Conservation (phyloP, 2,113 vertebrate species). For the Corythoichthys intestinalis region DNA sequence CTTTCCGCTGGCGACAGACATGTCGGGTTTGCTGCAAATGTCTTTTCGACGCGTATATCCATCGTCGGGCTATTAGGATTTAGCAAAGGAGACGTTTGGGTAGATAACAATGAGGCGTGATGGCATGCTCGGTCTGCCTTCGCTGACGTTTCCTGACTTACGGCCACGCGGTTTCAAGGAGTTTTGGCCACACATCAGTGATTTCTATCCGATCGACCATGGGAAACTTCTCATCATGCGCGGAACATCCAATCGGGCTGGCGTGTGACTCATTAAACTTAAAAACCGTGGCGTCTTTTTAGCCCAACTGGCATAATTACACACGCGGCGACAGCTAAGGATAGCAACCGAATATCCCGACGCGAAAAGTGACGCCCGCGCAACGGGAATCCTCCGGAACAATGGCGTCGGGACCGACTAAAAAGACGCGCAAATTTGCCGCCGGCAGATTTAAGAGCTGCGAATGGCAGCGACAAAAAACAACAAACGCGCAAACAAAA, state of each 20-base stretch:
- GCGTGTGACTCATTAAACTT: constrained; percentile 46
- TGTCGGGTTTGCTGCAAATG: not conserved
- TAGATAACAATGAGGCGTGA: constrained; percentile 6
- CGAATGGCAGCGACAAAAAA: constrained; percentile 59
- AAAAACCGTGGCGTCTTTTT: constrained; percentile 34
- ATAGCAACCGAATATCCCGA: not conserved
- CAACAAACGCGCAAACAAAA: constrained; percentile 71
- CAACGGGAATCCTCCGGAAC: constrained; percentile 27
- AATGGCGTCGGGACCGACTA: constrained; percentile 28
- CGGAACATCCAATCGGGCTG: constrained; percentile 25
- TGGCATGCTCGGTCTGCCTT: constrained; percentile 13
- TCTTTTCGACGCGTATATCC: not conserved
- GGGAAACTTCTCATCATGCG: constrained; percentile 57
- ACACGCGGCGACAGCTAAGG: not conserved
- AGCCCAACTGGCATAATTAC: constrained; percentile 42
- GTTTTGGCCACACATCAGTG: constrained; percentile 37
- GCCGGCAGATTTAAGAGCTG: constrained; percentile 43
- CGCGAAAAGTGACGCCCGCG: constrained; percentile 28
- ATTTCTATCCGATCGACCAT: constrained; percentile 42
- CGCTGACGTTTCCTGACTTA: not conserved
- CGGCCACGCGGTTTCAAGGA: constrained; percentile 11
- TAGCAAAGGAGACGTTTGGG: not conserved
- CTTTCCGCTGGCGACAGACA: not conserved
- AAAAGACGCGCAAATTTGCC: constrained; percentile 51
- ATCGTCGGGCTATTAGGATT: not conserved